Base-by-base conservation (phyloP, 1,140 invertebrate genomes). In the Formica exsecta region DNA sequence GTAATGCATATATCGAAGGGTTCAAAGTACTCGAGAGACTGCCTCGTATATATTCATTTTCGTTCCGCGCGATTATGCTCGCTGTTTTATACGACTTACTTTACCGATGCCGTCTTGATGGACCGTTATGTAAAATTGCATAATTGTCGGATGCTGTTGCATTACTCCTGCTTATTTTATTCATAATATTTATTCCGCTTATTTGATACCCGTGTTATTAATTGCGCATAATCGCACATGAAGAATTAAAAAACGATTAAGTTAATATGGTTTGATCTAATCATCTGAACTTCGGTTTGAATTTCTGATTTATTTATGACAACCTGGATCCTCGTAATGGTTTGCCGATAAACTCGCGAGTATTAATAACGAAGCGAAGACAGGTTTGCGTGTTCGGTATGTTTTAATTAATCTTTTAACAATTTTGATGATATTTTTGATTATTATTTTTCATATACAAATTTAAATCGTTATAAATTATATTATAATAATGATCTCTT, bases 1-100 rank as follows among this genome's bases (percentile, higher is more conserved):
- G 86, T 90, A 90, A 90, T 54, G n/a, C 71, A 36, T 74, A 38
- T 75, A 25, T 73, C 70, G 38, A 86, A 89, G 85, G 87, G 87
- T 62, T 73, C 54, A 80, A 61, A 74, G 22, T 86, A 86, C 89
- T 90, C 48, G 36, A 54, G 32, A 32, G 85, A 68, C 19, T 66
- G 51, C 62, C 86, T 77, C 86, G 89, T 74, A 61, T 74, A 73
- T 83, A 83, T 83, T 83, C 68, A 83, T 83, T 83, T 83, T 83
- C 57, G 79, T 74, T 83, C 79, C 54, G 54, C 79, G 79, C 68
- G 79, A 83, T 74, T 74, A 73, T 73, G 79, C 54, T 29, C 54
- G 68, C 54, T 54, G 79, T 73, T 83, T 83, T 83, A 83, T 83
- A 62, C 54, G 25, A 62, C 79, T 59, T 73, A 57, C 54, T 36